A percentile compares a stretch with the other conserved stretches of the same genome.
phyloP scores from a whole-genome alignment of 2,888 invertebrate genomes.

The Pecten maximus region DNA sequence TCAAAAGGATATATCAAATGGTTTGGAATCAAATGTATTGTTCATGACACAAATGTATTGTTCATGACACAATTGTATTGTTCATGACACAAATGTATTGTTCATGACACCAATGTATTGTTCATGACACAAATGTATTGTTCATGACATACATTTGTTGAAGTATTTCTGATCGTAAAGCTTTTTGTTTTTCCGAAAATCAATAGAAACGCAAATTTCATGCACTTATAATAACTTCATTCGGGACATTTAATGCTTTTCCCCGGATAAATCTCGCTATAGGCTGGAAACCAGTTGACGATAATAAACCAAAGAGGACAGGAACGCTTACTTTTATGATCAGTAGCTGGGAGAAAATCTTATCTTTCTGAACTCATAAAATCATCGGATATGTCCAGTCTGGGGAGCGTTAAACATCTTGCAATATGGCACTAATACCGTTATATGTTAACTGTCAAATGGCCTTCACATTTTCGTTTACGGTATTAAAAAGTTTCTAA shows the following conservation, averaged over 20 bases:
- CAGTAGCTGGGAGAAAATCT: slow-evolving; percentile 4
- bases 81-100: no score
- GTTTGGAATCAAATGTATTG: no score
- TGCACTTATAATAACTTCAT: not conserved
- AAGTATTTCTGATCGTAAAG: no score
- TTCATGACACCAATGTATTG: no score
- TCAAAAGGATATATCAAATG: no score
- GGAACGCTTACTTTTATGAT: not conserved
- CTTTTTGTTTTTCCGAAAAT: no score
- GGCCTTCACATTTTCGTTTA: slow-evolving; percentile 4
- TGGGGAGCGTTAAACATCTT: not conserved
- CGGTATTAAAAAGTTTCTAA: not conserved
- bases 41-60: no score
- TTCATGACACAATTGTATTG: no score
- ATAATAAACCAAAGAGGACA: not conserved
- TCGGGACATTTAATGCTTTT: not conserved
- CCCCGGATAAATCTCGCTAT: not conserved
- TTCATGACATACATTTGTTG: no score
- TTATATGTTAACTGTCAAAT: slow-evolving; percentile 15
- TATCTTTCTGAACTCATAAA: slow-evolving; percentile 16
- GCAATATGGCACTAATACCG: slow-evolving; percentile 2
- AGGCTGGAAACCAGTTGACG: not conserved
- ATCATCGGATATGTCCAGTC: not conserved
- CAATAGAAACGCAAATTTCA: not conserved
- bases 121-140: no score